These are phyloP conservation scores for Champsocephalus gunnari DNA, from an alignment of 2,797 vertebrate species.

Conservation along the genomic window DNA sequence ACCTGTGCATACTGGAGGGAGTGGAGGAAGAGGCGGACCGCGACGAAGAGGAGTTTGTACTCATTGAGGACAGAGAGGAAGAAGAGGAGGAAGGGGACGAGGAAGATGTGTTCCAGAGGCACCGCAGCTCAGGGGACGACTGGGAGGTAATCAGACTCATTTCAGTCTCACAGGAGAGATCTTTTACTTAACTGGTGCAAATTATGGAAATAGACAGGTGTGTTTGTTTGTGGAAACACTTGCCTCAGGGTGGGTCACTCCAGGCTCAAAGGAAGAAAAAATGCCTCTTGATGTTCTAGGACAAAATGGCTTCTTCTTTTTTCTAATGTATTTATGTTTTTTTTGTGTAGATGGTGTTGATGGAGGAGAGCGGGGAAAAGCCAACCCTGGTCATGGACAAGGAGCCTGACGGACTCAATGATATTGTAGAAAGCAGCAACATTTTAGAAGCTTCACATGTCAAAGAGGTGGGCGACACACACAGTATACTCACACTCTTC, in stretches of 20 bases:
- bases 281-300: background rate
- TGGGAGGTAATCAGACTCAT: constrained; percentile 83
- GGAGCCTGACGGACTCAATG: constrained; percentile 80
- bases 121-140: constrained; percentile 78
- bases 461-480: constrained; percentile 75
- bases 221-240: background rate
- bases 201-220: background rate
- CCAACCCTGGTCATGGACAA: constrained; percentile 61
- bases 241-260: background rate
- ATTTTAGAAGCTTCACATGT: constrained; percentile 82
- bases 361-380: constrained; percentile 80
- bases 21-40: constrained; percentile 74
- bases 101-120: constrained; percentile 64
- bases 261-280: background rate
- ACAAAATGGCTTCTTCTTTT: background rate
- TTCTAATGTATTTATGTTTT: background rate
- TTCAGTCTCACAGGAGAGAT: background rate
- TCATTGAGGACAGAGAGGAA: constrained; percentile 78
- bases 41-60: constrained; percentile 86
- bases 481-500: background rate
- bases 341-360: constrained; percentile 81
- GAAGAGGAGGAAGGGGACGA: constrained; percentile 64
- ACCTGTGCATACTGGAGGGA: constrained; percentile 80
- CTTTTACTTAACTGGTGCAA: background rate
- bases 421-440: constrained; percentile 80